Conservation (phyloP, 2,888 invertebrate genomes). For the Dinocampus coccinellae region DNA sequence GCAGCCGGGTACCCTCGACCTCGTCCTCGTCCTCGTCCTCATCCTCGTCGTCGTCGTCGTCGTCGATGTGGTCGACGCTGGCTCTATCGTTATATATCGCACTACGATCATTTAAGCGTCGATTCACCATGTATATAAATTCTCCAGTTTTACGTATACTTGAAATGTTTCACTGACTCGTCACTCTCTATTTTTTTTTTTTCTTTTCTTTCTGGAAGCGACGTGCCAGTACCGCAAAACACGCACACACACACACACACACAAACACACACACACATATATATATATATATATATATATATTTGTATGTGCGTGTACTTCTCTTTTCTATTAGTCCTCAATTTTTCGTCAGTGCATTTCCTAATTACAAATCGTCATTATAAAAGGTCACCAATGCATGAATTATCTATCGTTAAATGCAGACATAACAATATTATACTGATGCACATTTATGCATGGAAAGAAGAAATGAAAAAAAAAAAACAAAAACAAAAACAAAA, state of each 20-base stretch:
- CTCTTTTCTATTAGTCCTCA: not conserved
- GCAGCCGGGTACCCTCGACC: conserved; percentile 21
- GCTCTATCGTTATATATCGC: conserved; percentile 31
- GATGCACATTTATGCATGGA: not conserved
- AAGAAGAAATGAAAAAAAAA: not conserved
- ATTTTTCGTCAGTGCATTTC: conserved; percentile 18
- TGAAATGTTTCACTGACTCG: conserved; percentile 29
- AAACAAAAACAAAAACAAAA: not conserved
- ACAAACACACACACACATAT: not conserved
- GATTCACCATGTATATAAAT: conserved; percentile 24
- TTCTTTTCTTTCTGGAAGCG: not conserved
- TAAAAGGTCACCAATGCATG: conserved; percentile 14
- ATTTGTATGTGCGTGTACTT: not conserved
- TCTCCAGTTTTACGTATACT: conserved; percentile 29
- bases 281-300: not conserved
- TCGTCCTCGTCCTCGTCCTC: conserved; percentile 24
- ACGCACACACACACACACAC: not conserved
- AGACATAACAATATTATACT: not conserved
- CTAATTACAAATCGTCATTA: conserved; percentile 32
- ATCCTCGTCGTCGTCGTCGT: conserved; percentile 26
- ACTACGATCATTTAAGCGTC: conserved; percentile 30
- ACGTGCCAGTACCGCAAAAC: not conserved
- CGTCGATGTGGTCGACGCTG: conserved; percentile 28
- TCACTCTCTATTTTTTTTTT: not conserved
- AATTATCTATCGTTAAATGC: not conserved